Base-by-base conservation (phyloP, 2,797 vertebrate species). In the Darevskia nairensis region DNA sequence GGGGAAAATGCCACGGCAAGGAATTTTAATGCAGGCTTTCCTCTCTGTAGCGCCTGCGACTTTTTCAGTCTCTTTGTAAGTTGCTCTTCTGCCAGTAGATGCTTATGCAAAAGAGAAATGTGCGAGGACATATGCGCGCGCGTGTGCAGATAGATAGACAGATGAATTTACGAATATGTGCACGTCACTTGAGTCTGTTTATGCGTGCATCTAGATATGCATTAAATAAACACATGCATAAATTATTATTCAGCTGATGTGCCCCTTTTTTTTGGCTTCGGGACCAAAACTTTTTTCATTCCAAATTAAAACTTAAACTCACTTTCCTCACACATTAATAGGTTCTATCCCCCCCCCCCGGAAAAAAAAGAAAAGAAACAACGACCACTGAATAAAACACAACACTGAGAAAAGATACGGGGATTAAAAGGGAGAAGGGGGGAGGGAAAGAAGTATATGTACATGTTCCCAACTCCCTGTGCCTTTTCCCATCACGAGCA, bases 1-100 rank as follows among this genome's bases (percentile, higher is more conserved):
- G 98, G 97, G 97, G 96, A 95, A 95, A 97, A 98, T 97, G 97
- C 96, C 94, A 95, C 86, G 93, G 94, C 93, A 89, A 6, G 93
- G 85, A 95, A 94, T 46, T 91, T 95, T 95, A 95, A 94, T 96
- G 96, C 92, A 91, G 95, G 92, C 95, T 91, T 93, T 94, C 94
- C 94, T 92, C 92, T 96, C 92, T 96, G 76, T 87, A 95, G 95
- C 92, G 90, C 85, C 64, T 88, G 86, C 89, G 92, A 94, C 92
- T 80, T 85, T 82, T 95, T 93, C 92, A 5, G 15, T n/a, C 55
- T 3, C 0, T 29, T 72, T 29, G 39, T 41, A 80, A 19, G n/a
- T 84, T n/a, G 11, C 1, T 19, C 21, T 64, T 55, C 44, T 46
- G 23, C 27, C 35, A 8, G 10, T 10, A 74, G 6, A 2, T 46